phyloP scores from a whole-genome alignment of 2,888 invertebrate genomes.

The Lymantria dispar region DNA sequence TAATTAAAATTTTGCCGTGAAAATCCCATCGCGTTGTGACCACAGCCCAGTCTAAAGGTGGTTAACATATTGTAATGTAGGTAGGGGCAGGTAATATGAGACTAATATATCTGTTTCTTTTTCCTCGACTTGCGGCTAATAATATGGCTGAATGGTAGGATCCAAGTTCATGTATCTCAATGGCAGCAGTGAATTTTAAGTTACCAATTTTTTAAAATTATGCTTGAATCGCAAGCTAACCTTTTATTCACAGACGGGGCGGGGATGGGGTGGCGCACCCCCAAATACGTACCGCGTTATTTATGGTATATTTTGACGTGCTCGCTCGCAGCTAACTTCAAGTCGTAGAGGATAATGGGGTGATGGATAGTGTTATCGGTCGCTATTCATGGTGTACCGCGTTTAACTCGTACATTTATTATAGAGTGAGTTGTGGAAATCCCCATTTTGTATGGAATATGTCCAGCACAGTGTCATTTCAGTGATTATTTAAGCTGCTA shows the following conservation, averaged over 20 bases:
- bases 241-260: constrained; percentile 49
- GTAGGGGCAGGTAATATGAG: too few relatives aligned
- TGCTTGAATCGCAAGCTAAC: constrained; percentile 43
- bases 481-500: constrained; percentile 35
- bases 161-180: constrained; percentile 46
- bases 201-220: constrained; percentile 35
- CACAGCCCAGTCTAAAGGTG: too few relatives aligned
- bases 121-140: constrained; percentile 33
- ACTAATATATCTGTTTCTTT: too few relatives aligned
- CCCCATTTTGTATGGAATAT: constrained; percentile 44
- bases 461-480: constrained; percentile 40
- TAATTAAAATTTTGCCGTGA: too few relatives aligned
- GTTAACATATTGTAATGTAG: too few relatives aligned
- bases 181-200: constrained; percentile 39
- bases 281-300: constrained; percentile 67
- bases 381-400: constrained; percentile 68
- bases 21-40: too few relatives aligned
- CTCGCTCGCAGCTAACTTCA: constrained; percentile 74
- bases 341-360: constrained; percentile 71
- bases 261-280: constrained; percentile 57
- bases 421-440: constrained; percentile 57
- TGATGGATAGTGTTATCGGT: constrained; percentile 82
- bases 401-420: constrained; percentile 61
- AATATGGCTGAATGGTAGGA: constrained; percentile 46
- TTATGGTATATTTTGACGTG: constrained; percentile 81